phyloP scores from a whole-genome alignment of 2,888 invertebrate genomes.

The Dyspetes luteomarginatus region DNA sequence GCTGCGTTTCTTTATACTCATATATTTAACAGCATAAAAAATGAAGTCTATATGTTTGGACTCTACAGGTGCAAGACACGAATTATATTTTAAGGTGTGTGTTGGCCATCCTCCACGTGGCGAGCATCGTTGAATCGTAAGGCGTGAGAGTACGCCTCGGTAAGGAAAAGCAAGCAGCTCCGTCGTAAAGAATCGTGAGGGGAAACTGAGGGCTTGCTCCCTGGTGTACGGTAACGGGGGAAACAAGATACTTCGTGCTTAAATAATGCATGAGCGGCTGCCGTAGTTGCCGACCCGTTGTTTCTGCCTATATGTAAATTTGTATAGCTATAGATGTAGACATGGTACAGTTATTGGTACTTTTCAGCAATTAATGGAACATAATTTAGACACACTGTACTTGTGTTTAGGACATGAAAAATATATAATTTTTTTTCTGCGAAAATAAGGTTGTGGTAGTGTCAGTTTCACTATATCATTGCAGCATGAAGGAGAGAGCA shows the following conservation, averaged over 20 bases:
- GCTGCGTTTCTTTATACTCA: too few species aligned
- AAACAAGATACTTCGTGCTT: slow-evolving; percentile 77
- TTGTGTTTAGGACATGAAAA: too few species aligned
- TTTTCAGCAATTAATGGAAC: slow-evolving; percentile 4
- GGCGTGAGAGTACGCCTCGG: slow-evolving; percentile 61
- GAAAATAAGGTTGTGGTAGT: too few species aligned
- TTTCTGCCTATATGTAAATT: slow-evolving; percentile 21
- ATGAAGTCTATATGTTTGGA: background rate
- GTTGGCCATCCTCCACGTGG: slow-evolving; percentile 47
- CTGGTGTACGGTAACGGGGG: slow-evolving; percentile 72
- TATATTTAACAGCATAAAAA: background rate
- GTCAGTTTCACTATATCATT: too few species aligned
- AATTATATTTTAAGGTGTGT: slow-evolving; percentile 62
- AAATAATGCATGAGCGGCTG: slow-evolving; percentile 79
- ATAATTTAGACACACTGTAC: background rate
- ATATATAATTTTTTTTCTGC: too few species aligned
- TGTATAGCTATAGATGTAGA: background rate
- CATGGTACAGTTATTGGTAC: background rate
- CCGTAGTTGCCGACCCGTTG: slow-evolving; percentile 74
- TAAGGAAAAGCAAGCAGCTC: slow-evolving; percentile 77
- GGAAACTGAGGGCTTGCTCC: slow-evolving; percentile 58
- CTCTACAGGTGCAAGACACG: slow-evolving; percentile 69
- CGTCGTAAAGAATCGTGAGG: slow-evolving; percentile 74
- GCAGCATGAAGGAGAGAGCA: too few species aligned
- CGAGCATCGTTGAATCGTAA: background rate